Conservation (phyloP, 2,888 invertebrate genomes). For the Lasioglossum morio region DNA sequence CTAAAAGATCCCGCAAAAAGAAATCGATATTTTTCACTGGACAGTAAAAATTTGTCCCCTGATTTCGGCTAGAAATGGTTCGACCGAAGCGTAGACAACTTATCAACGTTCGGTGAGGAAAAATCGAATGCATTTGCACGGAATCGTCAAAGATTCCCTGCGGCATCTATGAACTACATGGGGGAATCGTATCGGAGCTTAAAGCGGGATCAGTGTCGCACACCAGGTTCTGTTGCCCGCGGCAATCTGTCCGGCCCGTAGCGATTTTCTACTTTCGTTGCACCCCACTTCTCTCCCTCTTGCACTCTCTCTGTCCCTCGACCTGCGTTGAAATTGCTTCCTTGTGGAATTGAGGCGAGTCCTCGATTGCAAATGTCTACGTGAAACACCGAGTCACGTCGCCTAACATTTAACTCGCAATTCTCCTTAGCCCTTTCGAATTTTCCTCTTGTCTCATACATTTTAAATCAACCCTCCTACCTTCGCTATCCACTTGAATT, state of each 20-base stretch:
- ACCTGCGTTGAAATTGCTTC: slow-evolving; percentile 5
- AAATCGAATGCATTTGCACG: slow-evolving; percentile 30
- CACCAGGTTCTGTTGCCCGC: slow-evolving; percentile 1
- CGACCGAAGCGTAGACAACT: not conserved
- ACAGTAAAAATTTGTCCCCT: not conserved
- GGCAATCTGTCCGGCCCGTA: slow-evolving; percentile 20
- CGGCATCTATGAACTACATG: slow-evolving; percentile 2
- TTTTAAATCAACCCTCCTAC: not conserved
- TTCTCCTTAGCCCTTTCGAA: not conserved
- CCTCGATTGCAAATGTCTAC: slow-evolving; percentile 12
- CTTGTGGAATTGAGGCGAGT: slow-evolving; percentile 4
- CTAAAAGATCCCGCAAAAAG: not conserved
- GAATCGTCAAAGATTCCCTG: slow-evolving; percentile 16
- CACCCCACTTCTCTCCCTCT: not conserved
- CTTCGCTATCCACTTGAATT: not conserved
- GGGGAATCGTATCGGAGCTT: slow-evolving; percentile 28
- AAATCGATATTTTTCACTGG: not conserved
- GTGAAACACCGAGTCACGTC: not conserved
- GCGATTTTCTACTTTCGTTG: slow-evolving; percentile 17
- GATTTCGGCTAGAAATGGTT: not conserved
- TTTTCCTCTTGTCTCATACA: not conserved
- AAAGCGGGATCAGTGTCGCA: slow-evolving; percentile 25
- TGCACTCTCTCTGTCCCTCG: not conserved
- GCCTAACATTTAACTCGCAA: slow-evolving; percentile 1
- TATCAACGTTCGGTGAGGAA: not conserved